Evolutionary conservation across 2,113 vertebrate genomes (phyloP).

Genomic region (Pelobates fuscus): DNA sequence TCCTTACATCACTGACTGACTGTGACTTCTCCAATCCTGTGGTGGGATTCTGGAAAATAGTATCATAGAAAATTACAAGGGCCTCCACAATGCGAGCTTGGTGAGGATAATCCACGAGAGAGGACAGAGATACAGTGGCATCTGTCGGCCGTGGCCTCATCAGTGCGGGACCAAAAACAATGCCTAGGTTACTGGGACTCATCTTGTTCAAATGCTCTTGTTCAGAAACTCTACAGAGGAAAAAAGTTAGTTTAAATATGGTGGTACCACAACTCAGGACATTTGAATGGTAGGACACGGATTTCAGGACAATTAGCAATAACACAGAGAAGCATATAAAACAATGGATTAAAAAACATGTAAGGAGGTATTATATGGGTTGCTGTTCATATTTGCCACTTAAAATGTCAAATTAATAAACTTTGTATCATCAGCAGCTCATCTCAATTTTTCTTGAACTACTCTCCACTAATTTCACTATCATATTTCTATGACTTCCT

Average conservation of each 20-base stretch:
- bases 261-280: too few species aligned
- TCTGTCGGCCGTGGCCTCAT: slow-evolving; percentile 91
- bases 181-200: slow-evolving; percentile 91
- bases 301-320: too few species aligned
- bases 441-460: too few species aligned
- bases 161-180: slow-evolving; percentile 92
- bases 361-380: too few species aligned
- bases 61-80: slow-evolving; percentile 83
- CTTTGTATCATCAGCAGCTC: too few species aligned
- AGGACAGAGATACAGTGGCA: slow-evolving; percentile 91
- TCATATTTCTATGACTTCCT: too few species aligned
- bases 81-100: slow-evolving; percentile 91
- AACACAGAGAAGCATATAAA: too few species aligned
- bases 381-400: too few species aligned
- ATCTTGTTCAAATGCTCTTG: slow-evolving; percentile 95
- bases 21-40: neutral
- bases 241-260: neutral
- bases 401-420: too few species aligned
- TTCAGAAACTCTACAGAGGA: slow-evolving; percentile 80
- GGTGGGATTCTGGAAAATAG: slow-evolving; percentile 69
- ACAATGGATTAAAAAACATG: too few species aligned
- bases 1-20: neutral
- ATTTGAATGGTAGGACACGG: too few species aligned
- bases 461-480: too few species aligned
- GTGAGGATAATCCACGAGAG: slow-evolving; percentile 93